These are phyloP conservation scores for Uloborus diversus DNA, from an alignment of 1,140 invertebrate genomes.

Conservation along the genomic window DNA sequence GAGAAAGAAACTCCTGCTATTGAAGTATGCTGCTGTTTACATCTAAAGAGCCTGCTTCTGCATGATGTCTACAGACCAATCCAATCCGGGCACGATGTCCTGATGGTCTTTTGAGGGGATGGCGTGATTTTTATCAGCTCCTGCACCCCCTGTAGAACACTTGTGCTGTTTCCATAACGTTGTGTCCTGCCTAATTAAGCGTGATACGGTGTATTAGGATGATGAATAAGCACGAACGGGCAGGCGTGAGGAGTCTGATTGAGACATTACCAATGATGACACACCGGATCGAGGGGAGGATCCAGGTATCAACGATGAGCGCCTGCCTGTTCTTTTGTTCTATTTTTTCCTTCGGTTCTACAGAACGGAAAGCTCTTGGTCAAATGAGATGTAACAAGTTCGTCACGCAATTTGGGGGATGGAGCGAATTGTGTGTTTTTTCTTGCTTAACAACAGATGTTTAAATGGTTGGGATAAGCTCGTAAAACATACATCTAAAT, in stretches of 20 bases:
- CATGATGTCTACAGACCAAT: no score
- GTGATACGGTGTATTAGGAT: slow-evolving; percentile 38
- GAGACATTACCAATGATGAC: slow-evolving; percentile 44
- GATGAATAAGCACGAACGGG: slow-evolving; percentile 29
- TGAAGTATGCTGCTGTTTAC: no score
- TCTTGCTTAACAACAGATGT: no score
- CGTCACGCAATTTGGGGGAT: neutral
- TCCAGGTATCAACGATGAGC: slow-evolving; percentile 1
- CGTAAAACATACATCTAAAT: no score
- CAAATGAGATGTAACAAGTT: neutral
- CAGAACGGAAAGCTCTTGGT: neutral
- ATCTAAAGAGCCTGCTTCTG: no score
- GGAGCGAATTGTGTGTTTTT: no score
- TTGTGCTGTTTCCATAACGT: slow-evolving; percentile 26
- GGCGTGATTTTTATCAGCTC: slow-evolving; percentile 42
- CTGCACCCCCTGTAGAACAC: neutral
- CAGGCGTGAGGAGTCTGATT: slow-evolving; percentile 34
- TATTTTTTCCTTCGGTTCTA: neutral
- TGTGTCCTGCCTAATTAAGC: slow-evolving; percentile 21
- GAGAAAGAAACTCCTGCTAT: no score
- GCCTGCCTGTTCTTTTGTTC: neutral
- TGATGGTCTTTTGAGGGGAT: no score
- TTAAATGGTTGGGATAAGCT: no score
- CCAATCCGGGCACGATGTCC: no score
- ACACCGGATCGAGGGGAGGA: slow-evolving; percentile 8